Evolutionary conservation across 2,113 vertebrate species (phyloP).

Genomic region (Muntiacus muntjak): DNA sequence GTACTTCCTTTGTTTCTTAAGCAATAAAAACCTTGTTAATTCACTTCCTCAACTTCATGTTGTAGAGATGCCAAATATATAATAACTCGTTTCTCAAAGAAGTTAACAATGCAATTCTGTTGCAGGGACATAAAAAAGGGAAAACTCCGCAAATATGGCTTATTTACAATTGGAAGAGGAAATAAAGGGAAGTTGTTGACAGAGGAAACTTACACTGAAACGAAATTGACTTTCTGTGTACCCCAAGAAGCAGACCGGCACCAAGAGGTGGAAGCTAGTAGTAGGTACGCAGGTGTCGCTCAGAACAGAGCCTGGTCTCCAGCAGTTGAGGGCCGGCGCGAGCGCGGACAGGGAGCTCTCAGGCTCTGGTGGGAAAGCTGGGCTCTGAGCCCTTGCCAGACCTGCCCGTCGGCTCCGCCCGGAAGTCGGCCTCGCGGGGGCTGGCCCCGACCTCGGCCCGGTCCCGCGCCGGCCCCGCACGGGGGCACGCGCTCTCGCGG

Average conservation of each 20-base stretch:
- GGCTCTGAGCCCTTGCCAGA: not conserved
- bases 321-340: not conserved
- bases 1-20: not conserved
- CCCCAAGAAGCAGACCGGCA: not conserved
- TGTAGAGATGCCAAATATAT: not conserved
- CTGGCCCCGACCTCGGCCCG: not conserved
- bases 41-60: not conserved
- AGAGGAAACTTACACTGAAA: not conserved
- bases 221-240: not conserved
- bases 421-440: not conserved
- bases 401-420: not conserved
- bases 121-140: not conserved
- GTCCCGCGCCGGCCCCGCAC: not conserved
- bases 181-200: not conserved
- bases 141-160: not conserved
- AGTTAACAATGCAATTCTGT: not conserved
- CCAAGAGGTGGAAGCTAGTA: not conserved
- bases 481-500: not conserved
- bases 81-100: not conserved
- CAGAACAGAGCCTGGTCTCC: not conserved
- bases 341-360: not conserved
- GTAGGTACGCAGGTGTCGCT: not conserved
- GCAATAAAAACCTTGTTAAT: slow-evolving; percentile 12
- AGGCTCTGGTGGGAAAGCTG: not conserved
- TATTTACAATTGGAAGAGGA: not conserved